Percentiles rank a stretch among this genome's conserved stretches.
phyloP scores from a whole-genome alignment of 2,888 invertebrate genomes.

The Drosophila cognata region DNA sequence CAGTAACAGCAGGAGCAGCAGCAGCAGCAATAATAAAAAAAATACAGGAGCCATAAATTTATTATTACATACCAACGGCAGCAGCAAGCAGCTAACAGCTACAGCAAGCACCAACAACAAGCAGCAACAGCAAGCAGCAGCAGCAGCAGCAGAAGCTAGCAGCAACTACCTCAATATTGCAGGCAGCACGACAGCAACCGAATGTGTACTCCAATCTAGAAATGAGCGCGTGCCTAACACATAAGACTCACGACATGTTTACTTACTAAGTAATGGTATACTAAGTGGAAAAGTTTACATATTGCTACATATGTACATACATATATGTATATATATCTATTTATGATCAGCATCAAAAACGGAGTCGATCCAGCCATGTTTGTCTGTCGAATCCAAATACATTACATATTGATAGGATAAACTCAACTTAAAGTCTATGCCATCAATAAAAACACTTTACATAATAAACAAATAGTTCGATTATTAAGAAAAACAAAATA shows the following conservation, averaged over 20 bases:
- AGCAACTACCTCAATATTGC: conserved; percentile 73
- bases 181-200: conserved; percentile 27
- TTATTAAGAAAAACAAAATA: too few relatives aligned
- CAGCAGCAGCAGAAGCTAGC: conserved; percentile 5
- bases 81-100: conserved; percentile 10
- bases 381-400: too few relatives aligned
- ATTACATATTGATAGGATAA: too few relatives aligned
- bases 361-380: too few relatives aligned
- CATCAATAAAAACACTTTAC: not conserved
- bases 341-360: too few relatives aligned
- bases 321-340: too few relatives aligned
- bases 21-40: conserved; percentile 11
- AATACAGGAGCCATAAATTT: conserved; percentile 65
- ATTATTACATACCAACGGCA: conserved; percentile 60
- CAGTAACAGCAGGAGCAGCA: not conserved
- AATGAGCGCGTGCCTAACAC: not conserved
- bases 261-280: too few relatives aligned
- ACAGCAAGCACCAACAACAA: not conserved
- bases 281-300: too few relatives aligned
- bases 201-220: not conserved
- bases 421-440: not conserved
- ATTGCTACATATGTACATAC: too few relatives aligned
- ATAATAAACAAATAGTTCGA: too few relatives aligned
- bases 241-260: not conserved
- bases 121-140: conserved; percentile 1